Conservation (phyloP, 1,140 invertebrate species). For the Eriocheir sinensis region DNA sequence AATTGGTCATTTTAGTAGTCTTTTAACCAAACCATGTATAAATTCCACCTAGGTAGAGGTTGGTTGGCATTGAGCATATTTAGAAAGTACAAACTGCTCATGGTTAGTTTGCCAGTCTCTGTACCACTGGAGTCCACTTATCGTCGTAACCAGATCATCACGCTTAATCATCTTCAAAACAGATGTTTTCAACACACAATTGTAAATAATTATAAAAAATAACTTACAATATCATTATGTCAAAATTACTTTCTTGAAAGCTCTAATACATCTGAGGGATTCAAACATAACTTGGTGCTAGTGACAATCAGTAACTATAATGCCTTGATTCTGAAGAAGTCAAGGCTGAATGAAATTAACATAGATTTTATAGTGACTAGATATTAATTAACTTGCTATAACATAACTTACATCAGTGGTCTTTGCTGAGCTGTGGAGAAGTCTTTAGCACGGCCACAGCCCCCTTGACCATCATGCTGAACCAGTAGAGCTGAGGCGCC, state of each 20-base stretch:
- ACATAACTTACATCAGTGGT: slow-evolving; percentile 59
- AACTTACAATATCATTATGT: not conserved
- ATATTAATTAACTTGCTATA: not conserved
- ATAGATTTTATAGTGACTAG: not conserved
- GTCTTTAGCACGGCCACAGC: slow-evolving; percentile 69
- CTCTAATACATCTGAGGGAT: not conserved
- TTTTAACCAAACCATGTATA: too few species aligned
- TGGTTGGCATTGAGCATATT: too few species aligned
- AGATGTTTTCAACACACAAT: too few species aligned
- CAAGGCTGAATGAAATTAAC: not conserved
- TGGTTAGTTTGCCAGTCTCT: too few species aligned
- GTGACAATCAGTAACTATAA: not conserved
- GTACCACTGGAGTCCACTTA: too few species aligned
- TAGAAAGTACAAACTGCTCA: too few species aligned
- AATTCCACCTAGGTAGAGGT: too few species aligned
- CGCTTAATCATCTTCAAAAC: too few species aligned
- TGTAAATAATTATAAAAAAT: too few species aligned
- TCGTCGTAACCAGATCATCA: too few species aligned
- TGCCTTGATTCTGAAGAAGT: not conserved
- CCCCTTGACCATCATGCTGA: slow-evolving; percentile 76
- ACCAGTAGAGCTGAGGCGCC: slow-evolving; percentile 77
- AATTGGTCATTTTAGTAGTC: too few species aligned
- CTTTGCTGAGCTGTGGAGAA: slow-evolving; percentile 32
- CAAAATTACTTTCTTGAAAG: not conserved
- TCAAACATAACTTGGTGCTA: not conserved